These are phyloP conservation scores for Holothuria leucospilota DNA, from an alignment of 53 echinoderm and acorn worm species.

Conservation along the genomic window DNA sequence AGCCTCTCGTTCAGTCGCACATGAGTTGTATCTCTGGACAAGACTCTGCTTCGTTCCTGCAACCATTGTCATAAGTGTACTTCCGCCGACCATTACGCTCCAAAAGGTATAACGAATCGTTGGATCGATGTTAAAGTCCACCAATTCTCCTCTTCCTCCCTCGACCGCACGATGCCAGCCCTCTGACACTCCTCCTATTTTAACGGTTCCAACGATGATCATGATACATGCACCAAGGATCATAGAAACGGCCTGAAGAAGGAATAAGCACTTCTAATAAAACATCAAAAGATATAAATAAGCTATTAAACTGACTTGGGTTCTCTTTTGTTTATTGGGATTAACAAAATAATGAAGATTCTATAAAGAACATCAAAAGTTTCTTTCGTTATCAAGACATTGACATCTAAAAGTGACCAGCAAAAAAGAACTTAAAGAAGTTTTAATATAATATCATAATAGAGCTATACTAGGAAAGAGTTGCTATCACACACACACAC, in stretches of 20 bases:
- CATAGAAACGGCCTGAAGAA: constrained; percentile 9
- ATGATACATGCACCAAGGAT: constrained; percentile 10
- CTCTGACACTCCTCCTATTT: constrained; percentile 17
- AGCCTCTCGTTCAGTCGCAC: constrained; percentile 18
- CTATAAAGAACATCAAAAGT: too few relatives aligned
- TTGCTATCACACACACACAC: too few relatives aligned
- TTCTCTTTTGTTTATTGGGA: too few relatives aligned
- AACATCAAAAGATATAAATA: too few relatives aligned
- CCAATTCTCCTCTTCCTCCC: constrained; percentile 14
- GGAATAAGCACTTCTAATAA: too few relatives aligned
- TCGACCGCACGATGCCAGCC: constrained; percentile 37
- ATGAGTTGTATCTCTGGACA: constrained; percentile 40
- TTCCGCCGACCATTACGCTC: constrained; percentile 25
- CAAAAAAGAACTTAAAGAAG: too few relatives aligned
- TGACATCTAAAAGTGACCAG: too few relatives aligned
- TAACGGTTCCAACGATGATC: constrained; percentile 30
- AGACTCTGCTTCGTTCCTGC: constrained; percentile 6
- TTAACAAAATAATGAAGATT: too few relatives aligned
- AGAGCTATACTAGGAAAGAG: too few relatives aligned
- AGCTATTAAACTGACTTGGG: too few relatives aligned
- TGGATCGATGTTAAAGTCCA: constrained; percentile 46
- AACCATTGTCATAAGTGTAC: not conserved
- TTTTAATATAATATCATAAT: too few relatives aligned
- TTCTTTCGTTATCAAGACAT: too few relatives aligned
- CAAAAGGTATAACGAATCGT: constrained; percentile 16